A percentile compares a stretch with the other conserved stretches of the same genome.
Conservation (phyloP, 2,797 vertebrate genomes). For the Paedocypris micromegethes region DNA sequence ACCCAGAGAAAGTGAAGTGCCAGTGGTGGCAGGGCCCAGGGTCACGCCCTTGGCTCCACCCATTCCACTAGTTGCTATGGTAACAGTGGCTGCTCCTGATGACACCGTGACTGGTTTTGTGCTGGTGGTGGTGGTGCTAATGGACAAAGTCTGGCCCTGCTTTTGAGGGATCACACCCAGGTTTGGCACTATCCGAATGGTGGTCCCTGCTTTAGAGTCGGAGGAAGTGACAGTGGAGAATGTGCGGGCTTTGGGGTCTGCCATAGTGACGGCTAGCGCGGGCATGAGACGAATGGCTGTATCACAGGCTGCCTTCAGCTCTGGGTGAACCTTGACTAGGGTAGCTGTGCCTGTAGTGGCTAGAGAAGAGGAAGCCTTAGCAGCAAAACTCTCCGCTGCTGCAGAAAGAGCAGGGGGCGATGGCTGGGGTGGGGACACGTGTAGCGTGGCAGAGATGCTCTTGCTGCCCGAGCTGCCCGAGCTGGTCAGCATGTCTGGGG, state of each 20-base stretch:
- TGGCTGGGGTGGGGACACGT: conserved; percentile 72
- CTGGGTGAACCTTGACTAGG: conserved; percentile 74
- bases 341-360: conserved; percentile 65
- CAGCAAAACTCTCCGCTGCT: conserved; percentile 65
- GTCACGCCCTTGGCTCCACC: conserved; percentile 78
- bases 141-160: conserved; percentile 81
- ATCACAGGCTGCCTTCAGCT: conserved; percentile 76
- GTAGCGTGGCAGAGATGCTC: conserved; percentile 89
- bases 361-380: conserved; percentile 55
- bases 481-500: conserved; percentile 86
- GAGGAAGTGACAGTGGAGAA: conserved; percentile 73
- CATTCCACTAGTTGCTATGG: conserved; percentile 77
- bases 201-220: conserved; percentile 80
- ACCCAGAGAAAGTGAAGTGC: conserved; percentile 76
- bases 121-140: conserved; percentile 69
- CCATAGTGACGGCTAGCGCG: conserved; percentile 81
- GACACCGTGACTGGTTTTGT: conserved; percentile 67
- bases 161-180: conserved; percentile 90
- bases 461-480: conserved; percentile 66
- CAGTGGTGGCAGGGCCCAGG: conserved; percentile 71
- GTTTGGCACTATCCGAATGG: conserved; percentile 92
- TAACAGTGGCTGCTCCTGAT: conserved; percentile 71
- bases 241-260: conserved; percentile 83
- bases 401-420: conserved; percentile 62
- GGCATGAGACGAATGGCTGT: conserved; percentile 92